phyloP scores from a whole-genome alignment of 2,888 invertebrate species.

The Thalpophila matura region DNA sequence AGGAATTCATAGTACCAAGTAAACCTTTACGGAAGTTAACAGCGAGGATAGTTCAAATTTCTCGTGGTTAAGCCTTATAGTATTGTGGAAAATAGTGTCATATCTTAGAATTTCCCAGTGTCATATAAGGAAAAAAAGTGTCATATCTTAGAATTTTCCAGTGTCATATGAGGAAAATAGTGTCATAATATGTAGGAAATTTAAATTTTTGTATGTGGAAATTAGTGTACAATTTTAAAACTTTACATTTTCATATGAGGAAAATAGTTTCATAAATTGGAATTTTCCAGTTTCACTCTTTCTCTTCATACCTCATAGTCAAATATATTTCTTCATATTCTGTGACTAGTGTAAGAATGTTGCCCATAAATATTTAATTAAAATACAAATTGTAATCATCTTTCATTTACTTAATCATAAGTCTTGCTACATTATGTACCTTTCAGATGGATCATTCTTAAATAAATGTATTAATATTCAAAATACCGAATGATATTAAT shows the following conservation, averaged over 20 bases:
- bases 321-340: neutral
- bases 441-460: no score
- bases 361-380: conserved; percentile 26
- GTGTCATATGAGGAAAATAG: neutral
- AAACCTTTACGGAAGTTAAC: neutral
- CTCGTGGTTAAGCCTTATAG: neutral
- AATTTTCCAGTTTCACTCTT: neutral
- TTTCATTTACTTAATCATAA: conserved; percentile 32
- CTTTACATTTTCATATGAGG: no score
- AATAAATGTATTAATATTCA: no score
- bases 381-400: conserved; percentile 11
- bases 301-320: neutral
- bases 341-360: conserved; percentile 26
- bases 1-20: neutral
- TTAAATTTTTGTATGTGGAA: no score
- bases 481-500: no score
- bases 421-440: conserved; percentile 23
- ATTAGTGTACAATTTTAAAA: no score
- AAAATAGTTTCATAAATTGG: neutral
- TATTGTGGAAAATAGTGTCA: neutral
- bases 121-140: neutral
- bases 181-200: no score
- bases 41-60: neutral
- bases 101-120: neutral
- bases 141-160: neutral